Base-by-base conservation (phyloP, 2,113 vertebrate species). In the Fulmarus glacialis region DNA sequence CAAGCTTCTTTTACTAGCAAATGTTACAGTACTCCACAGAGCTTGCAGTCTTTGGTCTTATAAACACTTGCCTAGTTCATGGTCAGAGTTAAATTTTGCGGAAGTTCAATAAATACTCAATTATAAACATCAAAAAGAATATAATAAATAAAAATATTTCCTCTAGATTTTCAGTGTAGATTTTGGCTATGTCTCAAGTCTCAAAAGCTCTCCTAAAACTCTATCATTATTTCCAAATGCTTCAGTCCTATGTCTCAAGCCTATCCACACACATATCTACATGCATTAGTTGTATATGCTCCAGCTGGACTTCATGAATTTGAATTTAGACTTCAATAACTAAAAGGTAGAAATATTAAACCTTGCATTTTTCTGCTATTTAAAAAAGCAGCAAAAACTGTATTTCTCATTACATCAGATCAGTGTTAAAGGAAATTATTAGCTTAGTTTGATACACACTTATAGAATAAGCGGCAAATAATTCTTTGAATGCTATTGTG, bases 101-200 rank as follows among this genome's bases (percentile, higher is more conserved):
- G 67, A 93, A 95, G 67, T 68, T 86, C 50, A 94, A 84, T 92
- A 95, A 92, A 90, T 81, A 89, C 78, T 79, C 55, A 81, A 71
- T 93, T 93, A 82, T 27, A 74, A 92, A 60, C 60, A 86, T 78
- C 62, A 93, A 68, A 96, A 87, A 80, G 56, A 85, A 72, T 45
- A 53, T 62, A 82, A 60, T 38, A 68, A 87, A 73, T 47, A 72
- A 64, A 91, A 95, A 67, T 50, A 63, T 90, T 88, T 95, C 91
- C 87, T 82, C 81, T 88, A 64, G 55, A 53, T 47, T 77, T 84
- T 72, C 55, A 70, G 22, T n/a, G 75, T 93, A 79, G 85, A 40
- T 95, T 87, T 96, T 89, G 90, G 88, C 87, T 64, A 29, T 8
- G 24, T 83, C 36, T 48, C 71, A 90, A 83, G 60, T 82, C 89